Percentiles rank a stretch among this genome's conserved stretches.
Evolutionary conservation across 2,797 vertebrate species (phyloP).

Genomic region (Pantherophis vulpinus): DNA sequence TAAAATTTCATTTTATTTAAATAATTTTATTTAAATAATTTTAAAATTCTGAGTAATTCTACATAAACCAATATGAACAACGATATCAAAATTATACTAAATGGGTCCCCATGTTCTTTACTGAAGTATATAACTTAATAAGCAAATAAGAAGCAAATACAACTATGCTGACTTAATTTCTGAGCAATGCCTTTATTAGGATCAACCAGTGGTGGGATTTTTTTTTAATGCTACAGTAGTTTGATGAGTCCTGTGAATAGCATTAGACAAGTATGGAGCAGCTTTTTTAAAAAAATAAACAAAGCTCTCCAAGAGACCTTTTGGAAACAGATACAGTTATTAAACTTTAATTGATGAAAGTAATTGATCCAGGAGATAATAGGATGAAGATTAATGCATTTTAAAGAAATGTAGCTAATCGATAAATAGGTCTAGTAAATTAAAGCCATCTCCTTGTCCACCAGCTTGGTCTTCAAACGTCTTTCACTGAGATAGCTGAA

Average conservation of each 20-base stretch:
- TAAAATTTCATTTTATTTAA: not conserved
- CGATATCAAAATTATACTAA: not conserved
- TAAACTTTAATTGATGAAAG: not conserved
- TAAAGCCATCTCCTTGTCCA: not conserved
- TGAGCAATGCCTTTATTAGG: not conserved
- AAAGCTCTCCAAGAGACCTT: not conserved
- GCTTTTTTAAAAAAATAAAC: not conserved
- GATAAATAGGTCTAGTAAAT: not conserved
- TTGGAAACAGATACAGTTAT: not conserved
- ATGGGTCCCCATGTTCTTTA: not conserved
- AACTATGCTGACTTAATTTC: not conserved
- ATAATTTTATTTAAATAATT: not conserved
- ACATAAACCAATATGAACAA: not conserved
- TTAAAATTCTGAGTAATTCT: not conserved
- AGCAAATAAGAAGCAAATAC: not conserved
- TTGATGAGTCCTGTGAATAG: not conserved
- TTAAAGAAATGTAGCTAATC: not conserved
- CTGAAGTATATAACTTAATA: not conserved
- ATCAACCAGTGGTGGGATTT: not conserved
- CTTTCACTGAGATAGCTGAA: not conserved
- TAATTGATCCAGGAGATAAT: not conserved
- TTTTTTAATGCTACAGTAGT: not conserved
- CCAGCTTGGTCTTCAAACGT: not conserved
- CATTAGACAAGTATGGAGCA: not conserved
- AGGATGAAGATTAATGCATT: not conserved